These are phyloP conservation scores for Ataeniobius toweri DNA, from an alignment of 2,797 vertebrate genomes.

Conservation along the genomic window DNA sequence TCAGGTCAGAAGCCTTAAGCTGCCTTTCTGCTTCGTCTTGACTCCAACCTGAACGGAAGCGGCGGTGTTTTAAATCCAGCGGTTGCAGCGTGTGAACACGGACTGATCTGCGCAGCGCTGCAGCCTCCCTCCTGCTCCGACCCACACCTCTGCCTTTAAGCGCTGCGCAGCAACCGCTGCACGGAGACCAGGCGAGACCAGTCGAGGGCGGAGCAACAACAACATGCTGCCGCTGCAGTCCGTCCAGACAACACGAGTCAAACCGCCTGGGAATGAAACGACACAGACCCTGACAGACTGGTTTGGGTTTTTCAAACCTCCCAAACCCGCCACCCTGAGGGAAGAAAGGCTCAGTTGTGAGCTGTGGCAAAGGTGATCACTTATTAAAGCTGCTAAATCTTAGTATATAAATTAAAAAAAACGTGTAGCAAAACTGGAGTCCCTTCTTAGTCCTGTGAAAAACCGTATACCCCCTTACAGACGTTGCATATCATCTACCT, in stretches of 20 bases:
- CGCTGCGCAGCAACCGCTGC: constrained; percentile 50
- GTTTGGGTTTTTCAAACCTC: background rate
- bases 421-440: no score
- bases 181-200: constrained; percentile 62
- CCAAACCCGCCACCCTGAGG: background rate
- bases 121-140: constrained; percentile 26
- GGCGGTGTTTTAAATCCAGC: constrained; percentile 19
- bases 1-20: constrained; percentile 49
- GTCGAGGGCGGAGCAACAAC: constrained; percentile 75
- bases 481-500: no score
- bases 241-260: constrained; percentile 67
- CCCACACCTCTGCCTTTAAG: constrained; percentile 41
- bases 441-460: no score
- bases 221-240: constrained; percentile 21
- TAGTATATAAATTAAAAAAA: no score
- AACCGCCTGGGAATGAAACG: background rate
- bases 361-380: background rate
- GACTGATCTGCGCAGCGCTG: constrained; percentile 12
- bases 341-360: background rate
- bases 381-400: background rate
- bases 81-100: constrained; percentile 18
- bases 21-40: background rate
- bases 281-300: background rate
- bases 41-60: background rate
- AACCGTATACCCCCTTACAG: no score